Base-by-base conservation (phyloP, 2,888 invertebrate genomes). In the Mimachlamys varia region DNA sequence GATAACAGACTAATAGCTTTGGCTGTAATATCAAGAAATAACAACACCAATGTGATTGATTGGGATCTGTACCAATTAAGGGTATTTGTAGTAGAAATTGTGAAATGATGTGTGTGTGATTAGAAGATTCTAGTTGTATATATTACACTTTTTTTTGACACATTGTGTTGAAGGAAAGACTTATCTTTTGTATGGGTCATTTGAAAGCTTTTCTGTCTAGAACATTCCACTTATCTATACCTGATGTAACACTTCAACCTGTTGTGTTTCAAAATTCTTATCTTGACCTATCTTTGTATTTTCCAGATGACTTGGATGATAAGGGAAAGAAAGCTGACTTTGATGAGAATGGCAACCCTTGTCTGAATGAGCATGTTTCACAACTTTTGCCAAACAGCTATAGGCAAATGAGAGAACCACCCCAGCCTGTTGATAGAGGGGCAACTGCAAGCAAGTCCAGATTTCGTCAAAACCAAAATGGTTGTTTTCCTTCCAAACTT, bases 271-370 rank as follows among this genome's bases (percentile, higher is more conserved):
- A 76, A 27, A 76, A 76, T 33, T 15, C 76, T 76, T 10, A 76
- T 76, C 33, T 76, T 76, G 76, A 27, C 76, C 27, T 76, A 33
- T 37, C 50, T 87, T 27, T 88, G 89, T 88, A 88, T 88, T 87
- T 92, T 94, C 87, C 93, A 94, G 94, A 94, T 93, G 94, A 94
- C 58, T 88, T 91, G 37, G 92, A 91, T 87, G 92, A 92, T 22
- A 92, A 90, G 89, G 76, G 76, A 38, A 91, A 89, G 89, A 89
- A 50, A 53, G 89, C 90, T 88, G 88, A 89, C 58, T 90, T 89
- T 50, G 96, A 95, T 91, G 94, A 94, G 90, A 95, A 95, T 92
- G 95, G 95, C 89, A 95, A 95, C 91, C 95, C 95, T 22, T 44
- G 91, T 50, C 92, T 93, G 89, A 76, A 33, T 10, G 89, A 89